Base-by-base conservation (phyloP, 2,888 invertebrate genomes). In the Tetragnatha montana region DNA sequence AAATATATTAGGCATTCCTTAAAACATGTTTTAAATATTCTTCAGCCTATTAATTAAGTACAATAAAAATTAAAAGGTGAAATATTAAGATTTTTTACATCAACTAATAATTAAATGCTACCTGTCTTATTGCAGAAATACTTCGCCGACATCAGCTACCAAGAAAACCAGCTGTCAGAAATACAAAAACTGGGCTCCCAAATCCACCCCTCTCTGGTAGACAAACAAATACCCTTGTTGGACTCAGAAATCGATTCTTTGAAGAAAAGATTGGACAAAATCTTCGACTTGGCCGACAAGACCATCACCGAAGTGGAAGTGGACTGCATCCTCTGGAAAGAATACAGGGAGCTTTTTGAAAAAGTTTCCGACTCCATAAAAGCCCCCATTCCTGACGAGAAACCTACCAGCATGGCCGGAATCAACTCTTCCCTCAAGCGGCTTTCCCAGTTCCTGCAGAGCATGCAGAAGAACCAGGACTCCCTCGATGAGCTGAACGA, bases 301-400 rank as follows among this genome's bases (percentile, higher is more conserved):
- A 97, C 98, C 87, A 94, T 98, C 51, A 96, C 96, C 49, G 95
- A 96, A 8, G 95, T 96, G 22, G 97, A 97, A 92, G 97, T 97
- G 92, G 97, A 97, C 92, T 96, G 97, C 92, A 93, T 98, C 17
- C 96, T 97, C 84, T 98, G 97, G 97, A 96, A 96, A 92, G 96
- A 97, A 93, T 98, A 97, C 93, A 95, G 95, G 90, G 96, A 96
- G 92, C 95, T 96, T 35, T 94, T 96, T 92, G 96, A 97, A 87
- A 96, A 96, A 93, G 96, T 97, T 4, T 95, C 95, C 92, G 95
- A 96, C 8, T 95, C 96, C 22, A 94, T 98, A 92, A 92, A 92
- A 79, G 95, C 95, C 21, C 96, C 96, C 93, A 96, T 97, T 92
- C 95, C 95, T n/a, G 96, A 97, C 91, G 97, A 97, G 92, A 96